Evolutionary conservation across 2,888 invertebrate species (phyloP), one percentile per base, ranked within the genome.

Genomic region (Tiphia femorata): DNA sequence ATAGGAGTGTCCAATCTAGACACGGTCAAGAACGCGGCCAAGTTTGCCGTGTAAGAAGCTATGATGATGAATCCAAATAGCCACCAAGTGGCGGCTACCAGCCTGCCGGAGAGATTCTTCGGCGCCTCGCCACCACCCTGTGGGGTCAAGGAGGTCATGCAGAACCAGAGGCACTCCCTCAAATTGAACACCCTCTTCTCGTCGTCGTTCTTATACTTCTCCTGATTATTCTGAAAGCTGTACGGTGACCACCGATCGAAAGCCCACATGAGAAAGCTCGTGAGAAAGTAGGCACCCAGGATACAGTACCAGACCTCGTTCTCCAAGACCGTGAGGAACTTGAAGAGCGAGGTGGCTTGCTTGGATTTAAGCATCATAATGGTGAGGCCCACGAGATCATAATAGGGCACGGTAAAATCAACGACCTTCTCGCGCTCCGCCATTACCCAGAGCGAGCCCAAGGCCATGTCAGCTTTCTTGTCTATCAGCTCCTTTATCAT

Each of bases 41-140:
- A 87, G 84, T 98, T 98, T 1, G 98, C 98, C 0, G 98, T 98
- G 84, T 98, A 98, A 0, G 97, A 97, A 2, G 98, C 98, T 79
- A 98, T 98, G 67, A 98, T 97, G 80, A 98, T 98, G 84, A 98
- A 98, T 0, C 98, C 97, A 84, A 98, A 98, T 19, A 98, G 86
- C 98, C 98, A 98, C 98, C 97, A 98, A 0, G 98, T 98, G 1
- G 98, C 98, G 0, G 98, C 98, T 0, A 98, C 92, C 8, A 98
- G 85, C 44, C 98, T 88, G 0, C 98, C 98, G 0, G 97, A 97
- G 0, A 98, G 86, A 83, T 98, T 98, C 83, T 97, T 96, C 0
- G 97, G 97, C 0, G 97, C 97, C 83, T 97, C 97, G 0, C 97
- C 97, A 0, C 97, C 97, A 0, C 97, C 96, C 86, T 91, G 91